A percentile compares a stretch with the other conserved stretches of the same genome.
Conservation (phyloP, 2,113 vertebrate species). For the Cottus gobio region DNA sequence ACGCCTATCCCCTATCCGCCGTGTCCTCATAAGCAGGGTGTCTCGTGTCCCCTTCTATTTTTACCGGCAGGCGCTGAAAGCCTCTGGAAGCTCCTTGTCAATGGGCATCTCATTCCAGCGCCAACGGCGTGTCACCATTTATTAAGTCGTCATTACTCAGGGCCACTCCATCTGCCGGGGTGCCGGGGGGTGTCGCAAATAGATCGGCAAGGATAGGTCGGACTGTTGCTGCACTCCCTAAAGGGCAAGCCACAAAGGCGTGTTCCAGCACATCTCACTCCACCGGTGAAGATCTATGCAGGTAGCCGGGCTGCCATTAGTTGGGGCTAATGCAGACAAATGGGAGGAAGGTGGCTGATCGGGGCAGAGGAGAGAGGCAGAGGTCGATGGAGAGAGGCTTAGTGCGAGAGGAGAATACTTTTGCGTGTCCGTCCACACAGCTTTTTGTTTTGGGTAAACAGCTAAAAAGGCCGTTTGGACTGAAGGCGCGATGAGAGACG, state of each 20-base stretch:
- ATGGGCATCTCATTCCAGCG: conserved; percentile 74
- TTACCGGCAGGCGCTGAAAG: conserved; percentile 81
- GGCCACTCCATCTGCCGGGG: conserved; percentile 40
- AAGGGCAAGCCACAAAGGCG: conserved; percentile 60
- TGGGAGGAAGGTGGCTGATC: conserved; percentile 33
- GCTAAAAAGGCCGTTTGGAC: conserved; percentile 76
- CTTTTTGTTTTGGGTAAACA: conserved; percentile 81
- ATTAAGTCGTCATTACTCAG: conserved; percentile 85
- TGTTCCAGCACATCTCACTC: conserved; percentile 69
- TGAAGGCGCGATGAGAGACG: conserved; percentile 70
- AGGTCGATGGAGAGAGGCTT: conserved; percentile 52
- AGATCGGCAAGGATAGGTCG: conserved; percentile 69
- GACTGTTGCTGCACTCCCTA: conserved; percentile 73
- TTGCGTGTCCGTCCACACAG: conserved; percentile 71
- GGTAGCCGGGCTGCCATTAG: conserved; percentile 61
- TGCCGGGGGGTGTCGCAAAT: conserved; percentile 67
- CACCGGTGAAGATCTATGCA: conserved; percentile 60
- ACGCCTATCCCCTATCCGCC: conserved; percentile 56
- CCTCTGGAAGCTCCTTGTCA: conserved; percentile 80
- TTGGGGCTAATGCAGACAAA: conserved; percentile 65
- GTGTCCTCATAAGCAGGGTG: conserved; percentile 69
- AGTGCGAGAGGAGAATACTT: conserved; percentile 40
- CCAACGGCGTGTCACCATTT: conserved; percentile 77
- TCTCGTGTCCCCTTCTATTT: conserved; percentile 80
- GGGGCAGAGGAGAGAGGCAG: conserved; percentile 48